Percentiles rank a stretch among this genome's conserved stretches.
Conservation (phyloP, 2,113 vertebrate species). For the Megalops atlanticus region DNA sequence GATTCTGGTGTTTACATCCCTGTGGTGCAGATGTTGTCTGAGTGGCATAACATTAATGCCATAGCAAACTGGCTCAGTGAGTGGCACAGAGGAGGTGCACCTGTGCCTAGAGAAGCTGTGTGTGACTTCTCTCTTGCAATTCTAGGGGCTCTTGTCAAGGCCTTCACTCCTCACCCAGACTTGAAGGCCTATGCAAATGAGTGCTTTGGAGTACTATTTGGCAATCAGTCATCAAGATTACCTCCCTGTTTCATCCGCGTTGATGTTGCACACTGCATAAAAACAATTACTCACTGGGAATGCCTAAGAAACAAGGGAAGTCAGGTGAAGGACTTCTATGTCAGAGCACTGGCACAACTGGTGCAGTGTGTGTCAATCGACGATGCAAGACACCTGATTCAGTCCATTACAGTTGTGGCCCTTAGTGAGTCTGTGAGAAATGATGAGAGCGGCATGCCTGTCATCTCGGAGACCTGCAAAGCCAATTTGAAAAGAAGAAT, state of each 20-base stretch:
- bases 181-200: conserved; percentile 31
- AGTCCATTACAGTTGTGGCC: conserved; percentile 29
- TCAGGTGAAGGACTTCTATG: conserved; percentile 29
- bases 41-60: no score
- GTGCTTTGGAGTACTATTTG: conserved; percentile 32
- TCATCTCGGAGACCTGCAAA: conserved; percentile 36
- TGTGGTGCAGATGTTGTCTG: no score
- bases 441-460: conserved; percentile 19
- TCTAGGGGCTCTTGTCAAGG: conserved; percentile 31
- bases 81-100: no score
- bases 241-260: conserved; percentile 26
- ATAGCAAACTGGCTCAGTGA: no score
- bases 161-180: conserved; percentile 36
- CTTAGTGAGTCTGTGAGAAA: conserved; percentile 37
- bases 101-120: no score
- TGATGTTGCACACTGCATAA: conserved; percentile 41
- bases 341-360: conserved; percentile 29
- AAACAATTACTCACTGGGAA: conserved; percentile 12
- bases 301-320: conserved; percentile 14
- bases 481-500: conserved; percentile 4
- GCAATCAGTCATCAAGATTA: background rate
- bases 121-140: conserved; percentile 33
- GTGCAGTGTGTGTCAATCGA: conserved; percentile 24
- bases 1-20: no score
- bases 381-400: background rate